Evolutionary conservation across 2,113 vertebrate species (phyloP), one percentile per base, ranked within the genome.

Genomic region (Sterrhoptilus dennistouni): DNA sequence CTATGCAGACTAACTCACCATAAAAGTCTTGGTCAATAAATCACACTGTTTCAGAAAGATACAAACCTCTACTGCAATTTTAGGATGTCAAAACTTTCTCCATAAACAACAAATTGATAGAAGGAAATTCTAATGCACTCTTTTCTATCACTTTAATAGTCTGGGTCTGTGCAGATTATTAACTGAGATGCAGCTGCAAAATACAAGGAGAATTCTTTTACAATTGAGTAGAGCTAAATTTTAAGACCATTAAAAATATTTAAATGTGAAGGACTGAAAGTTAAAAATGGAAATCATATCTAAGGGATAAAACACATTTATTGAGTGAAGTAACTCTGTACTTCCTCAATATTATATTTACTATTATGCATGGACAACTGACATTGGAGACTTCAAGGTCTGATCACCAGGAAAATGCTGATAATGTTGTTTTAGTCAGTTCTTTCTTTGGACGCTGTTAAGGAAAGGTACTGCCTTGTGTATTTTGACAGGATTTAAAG

Each of bases 401-500:
- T 80, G 23, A 83, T 49, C 2, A 36, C 14, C 8, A 21, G 31
- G 54, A 72, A 85, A 83, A 93, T 20, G 2, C 11, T 25, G 8
- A 44, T 57, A 87, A 93, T 78, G 12, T 69, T 91, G 95, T 71
- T 91, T 96, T 95, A 96, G 66, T 35, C 31, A 70, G 23, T 56
- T 79, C 7, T 60, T 87, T 13, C 19, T 74, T 92, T 65, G 4
- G 3, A 33, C 0, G 0, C 15, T 78, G 44, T 40, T 69, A 53
- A 79, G 21, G 14, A 89, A 71, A 95, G 54, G 91, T 72, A 77
- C 17, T 53, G 12, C 2, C 31, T 87, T 29, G 5, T 56, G 60
- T 61, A 85, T 91, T 93, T 95, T 66, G 69, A 83, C 85, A 42
- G 42, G 21, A 96, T 96, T 92, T 93, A 83, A 96, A 93, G 38